Conservation (phyloP, 2,113 vertebrate genomes). For the Sterna hirundo region DNA sequence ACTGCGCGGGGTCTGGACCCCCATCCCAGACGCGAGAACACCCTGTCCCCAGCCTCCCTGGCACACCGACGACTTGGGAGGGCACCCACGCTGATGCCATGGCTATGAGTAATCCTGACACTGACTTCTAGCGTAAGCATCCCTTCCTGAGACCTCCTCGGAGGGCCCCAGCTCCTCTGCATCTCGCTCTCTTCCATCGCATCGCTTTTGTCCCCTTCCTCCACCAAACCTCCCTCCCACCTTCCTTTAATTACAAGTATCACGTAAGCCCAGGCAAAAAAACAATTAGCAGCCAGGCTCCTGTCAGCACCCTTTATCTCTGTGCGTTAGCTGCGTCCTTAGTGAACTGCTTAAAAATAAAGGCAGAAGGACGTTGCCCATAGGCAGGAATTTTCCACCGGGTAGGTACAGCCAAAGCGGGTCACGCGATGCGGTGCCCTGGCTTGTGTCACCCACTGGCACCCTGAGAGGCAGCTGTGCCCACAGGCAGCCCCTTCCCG, state of each 20-base stretch:
- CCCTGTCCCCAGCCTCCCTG: background rate
- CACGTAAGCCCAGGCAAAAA: background rate
- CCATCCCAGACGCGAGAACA: background rate
- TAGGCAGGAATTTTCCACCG: slow-evolving; percentile 24
- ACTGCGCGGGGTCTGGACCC: accelerated
- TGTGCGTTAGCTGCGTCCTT: background rate
- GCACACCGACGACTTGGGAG: background rate
- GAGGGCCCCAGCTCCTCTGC: background rate
- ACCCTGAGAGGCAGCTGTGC: background rate
- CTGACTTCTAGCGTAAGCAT: background rate
- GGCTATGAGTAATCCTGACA: background rate
- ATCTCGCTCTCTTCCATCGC: background rate
- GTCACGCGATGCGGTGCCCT: background rate
- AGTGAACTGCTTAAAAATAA: background rate
- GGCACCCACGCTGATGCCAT: background rate
- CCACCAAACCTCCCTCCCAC: background rate
- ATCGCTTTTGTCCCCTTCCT: background rate
- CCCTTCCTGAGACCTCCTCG: background rate
- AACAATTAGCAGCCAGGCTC: slow-evolving; percentile 28
- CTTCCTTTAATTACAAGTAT: background rate
- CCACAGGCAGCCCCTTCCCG: background rate
- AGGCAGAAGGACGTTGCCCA: background rate
- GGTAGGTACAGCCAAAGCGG: background rate
- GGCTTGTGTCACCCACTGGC: background rate
- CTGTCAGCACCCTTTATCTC: slow-evolving; percentile 61